Conservation (phyloP, 1,140 invertebrate genomes). For the Tyrophagus putrescentiae region DNA sequence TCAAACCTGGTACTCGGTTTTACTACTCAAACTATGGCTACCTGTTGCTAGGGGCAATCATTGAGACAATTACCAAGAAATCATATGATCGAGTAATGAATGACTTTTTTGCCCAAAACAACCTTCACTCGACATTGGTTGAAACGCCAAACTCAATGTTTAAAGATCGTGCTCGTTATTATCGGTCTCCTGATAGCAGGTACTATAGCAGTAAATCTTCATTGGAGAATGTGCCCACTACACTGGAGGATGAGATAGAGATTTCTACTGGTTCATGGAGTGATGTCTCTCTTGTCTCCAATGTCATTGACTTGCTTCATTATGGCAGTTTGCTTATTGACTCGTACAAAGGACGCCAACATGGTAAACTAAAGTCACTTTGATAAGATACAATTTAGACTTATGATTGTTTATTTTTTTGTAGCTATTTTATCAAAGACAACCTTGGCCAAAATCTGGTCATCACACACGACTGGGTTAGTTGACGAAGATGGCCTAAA, state of each 20-base stretch:
- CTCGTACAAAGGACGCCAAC: slow-evolving; percentile 11
- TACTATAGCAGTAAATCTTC: neutral
- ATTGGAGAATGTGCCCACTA: neutral
- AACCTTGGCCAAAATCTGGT: too few species aligned
- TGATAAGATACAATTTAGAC: too few species aligned
- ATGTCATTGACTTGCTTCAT: neutral
- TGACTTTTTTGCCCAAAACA: neutral
- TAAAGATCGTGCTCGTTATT: neutral
- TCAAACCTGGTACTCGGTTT: neutral
- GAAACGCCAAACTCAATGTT: neutral
- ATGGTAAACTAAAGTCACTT: too few species aligned
- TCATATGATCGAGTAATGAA: neutral
- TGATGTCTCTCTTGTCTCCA: neutral
- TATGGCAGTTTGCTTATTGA: slow-evolving; percentile 12
- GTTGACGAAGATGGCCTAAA: too few species aligned
- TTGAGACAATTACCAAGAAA: neutral
- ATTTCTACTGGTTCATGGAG: neutral
- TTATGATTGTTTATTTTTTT: too few species aligned
- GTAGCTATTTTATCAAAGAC: too few species aligned
- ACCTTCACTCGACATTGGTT: neutral
- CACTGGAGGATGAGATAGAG: neutral
- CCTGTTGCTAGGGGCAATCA: neutral
- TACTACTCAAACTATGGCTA: slow-evolving; percentile 14
- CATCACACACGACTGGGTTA: too few species aligned
- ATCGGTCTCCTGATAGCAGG: neutral